A percentile compares a stretch with the other conserved stretches of the same genome.
Evolutionary conservation across 2,113 vertebrate genomes (phyloP).

Genomic region (Electrona antarctica): DNA sequence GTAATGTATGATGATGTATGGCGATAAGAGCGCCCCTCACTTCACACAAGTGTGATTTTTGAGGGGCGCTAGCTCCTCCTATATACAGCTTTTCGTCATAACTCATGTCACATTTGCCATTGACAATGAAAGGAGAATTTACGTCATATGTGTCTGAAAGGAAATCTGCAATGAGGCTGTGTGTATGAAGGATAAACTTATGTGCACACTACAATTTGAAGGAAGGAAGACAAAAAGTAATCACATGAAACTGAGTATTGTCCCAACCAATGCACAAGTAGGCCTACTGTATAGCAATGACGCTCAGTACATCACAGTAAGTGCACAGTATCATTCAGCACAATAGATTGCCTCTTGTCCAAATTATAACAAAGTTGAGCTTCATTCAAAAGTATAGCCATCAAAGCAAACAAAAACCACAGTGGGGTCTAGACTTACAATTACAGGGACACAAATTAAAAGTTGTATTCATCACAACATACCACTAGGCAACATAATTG

Average conservation of each 20-base stretch:
- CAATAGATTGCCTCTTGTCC: background rate
- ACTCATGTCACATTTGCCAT: too few species aligned
- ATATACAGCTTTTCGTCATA: too few species aligned
- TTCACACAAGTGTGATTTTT: too few species aligned
- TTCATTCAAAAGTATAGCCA: slow-evolving; percentile 6
- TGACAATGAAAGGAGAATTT: too few species aligned
- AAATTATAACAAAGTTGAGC: slow-evolving; percentile 4
- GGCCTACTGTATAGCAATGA: background rate
- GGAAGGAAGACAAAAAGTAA: background rate
- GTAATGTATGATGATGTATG: too few species aligned
- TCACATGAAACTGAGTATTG: background rate
- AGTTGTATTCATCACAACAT: slow-evolving; percentile 39
- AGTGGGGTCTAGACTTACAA: slow-evolving; percentile 24
- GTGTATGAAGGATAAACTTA: too few species aligned
- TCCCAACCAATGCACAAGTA: background rate
- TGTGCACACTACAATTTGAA: too few species aligned
- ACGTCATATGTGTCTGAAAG: background rate
- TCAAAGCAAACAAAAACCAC: slow-evolving; percentile 20
- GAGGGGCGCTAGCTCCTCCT: too few species aligned
- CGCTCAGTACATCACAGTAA: background rate
- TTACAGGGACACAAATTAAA: slow-evolving; percentile 58
- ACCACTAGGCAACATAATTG: slow-evolving; percentile 43
- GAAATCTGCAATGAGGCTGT: too few species aligned
- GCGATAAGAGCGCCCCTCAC: too few species aligned
- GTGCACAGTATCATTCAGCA: background rate